Evolutionary conservation across 2,113 vertebrate species (phyloP).

Genomic region (Anarhynchus alexandrinus): DNA sequence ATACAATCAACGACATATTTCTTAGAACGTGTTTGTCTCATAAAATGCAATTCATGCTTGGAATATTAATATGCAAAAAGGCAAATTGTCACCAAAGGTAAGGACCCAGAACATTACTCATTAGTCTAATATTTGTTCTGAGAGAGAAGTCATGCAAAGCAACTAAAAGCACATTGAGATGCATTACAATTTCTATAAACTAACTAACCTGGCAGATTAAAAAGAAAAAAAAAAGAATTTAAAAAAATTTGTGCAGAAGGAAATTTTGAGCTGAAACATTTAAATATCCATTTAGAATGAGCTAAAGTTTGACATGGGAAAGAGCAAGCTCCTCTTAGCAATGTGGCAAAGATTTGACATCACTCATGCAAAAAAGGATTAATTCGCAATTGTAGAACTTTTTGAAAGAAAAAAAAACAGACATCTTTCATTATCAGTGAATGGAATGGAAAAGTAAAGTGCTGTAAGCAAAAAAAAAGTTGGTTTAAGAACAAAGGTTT

Average conservation of each 20-base stretch:
- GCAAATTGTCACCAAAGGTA: constrained; percentile 1
- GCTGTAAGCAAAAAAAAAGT: background rate
- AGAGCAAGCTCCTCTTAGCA: background rate
- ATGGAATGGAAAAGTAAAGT: background rate
- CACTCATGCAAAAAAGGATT: background rate
- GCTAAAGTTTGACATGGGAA: background rate
- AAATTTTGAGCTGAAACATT: background rate
- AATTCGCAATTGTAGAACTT: background rate
- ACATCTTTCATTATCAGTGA: background rate
- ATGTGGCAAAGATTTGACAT: background rate
- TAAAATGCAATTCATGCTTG: background rate
- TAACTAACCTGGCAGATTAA: background rate
- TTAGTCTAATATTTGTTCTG: background rate
- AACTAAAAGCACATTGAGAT: background rate
- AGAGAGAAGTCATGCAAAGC: background rate
- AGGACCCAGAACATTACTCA: background rate
- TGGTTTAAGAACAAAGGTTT: background rate
- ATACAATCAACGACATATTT: constrained; percentile 50
- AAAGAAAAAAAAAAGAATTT: background rate
- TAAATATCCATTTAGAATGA: background rate
- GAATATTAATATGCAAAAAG: constrained; percentile 16
- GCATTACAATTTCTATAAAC: background rate
- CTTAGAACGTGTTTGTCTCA: background rate
- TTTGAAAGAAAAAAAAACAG: background rate
- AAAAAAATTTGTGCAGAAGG: background rate